Evolutionary conservation across 2,888 invertebrate genomes (phyloP).

Genomic region (Blastobasis lacticolella): DNA sequence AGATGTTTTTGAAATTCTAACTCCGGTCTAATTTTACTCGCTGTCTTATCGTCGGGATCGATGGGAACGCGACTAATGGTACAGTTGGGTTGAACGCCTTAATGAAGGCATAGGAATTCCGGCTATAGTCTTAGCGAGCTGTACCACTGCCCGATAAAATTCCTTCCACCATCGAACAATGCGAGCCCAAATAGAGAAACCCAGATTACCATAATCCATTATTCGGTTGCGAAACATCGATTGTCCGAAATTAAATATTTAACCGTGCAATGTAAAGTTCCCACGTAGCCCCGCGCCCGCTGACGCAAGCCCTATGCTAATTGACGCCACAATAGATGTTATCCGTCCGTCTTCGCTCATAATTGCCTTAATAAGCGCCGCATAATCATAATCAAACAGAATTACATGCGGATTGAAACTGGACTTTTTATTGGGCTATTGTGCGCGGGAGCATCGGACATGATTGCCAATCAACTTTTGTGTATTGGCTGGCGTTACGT

Average conservation of each 20-base stretch:
- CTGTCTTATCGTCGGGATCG: too few species aligned
- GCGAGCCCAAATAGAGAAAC: conserved; percentile 17
- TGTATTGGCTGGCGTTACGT: conserved; percentile 27
- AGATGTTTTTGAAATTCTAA: too few species aligned
- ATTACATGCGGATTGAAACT: conserved; percentile 52
- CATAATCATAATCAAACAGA: conserved; percentile 60
- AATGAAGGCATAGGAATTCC: too few species aligned
- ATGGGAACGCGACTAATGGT: too few species aligned
- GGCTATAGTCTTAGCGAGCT: too few species aligned
- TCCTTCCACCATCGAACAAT: conserved; percentile 11
- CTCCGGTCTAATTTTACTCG: too few species aligned
- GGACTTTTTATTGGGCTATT: conserved; percentile 44
- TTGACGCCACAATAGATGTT: conserved; percentile 46
- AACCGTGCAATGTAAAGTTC: conserved; percentile 16
- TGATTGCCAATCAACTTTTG: conserved; percentile 49
- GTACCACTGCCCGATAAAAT: too few species aligned
- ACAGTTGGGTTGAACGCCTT: too few species aligned
- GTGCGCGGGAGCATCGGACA: conserved; percentile 21
- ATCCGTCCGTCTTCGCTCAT: conserved; percentile 42
- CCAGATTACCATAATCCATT: conserved; percentile 12
- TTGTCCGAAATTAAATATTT: conserved; percentile 6
- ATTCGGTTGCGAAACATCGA: conserved; percentile 5
- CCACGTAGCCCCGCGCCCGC: conserved; percentile 25
- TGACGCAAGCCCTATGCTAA: conserved; percentile 42
- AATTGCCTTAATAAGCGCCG: conserved; percentile 60